A percentile compares a stretch with the other conserved stretches of the same genome.
Conservation (phyloP, 2,888 invertebrate species). For the Polyommatus icarus region DNA sequence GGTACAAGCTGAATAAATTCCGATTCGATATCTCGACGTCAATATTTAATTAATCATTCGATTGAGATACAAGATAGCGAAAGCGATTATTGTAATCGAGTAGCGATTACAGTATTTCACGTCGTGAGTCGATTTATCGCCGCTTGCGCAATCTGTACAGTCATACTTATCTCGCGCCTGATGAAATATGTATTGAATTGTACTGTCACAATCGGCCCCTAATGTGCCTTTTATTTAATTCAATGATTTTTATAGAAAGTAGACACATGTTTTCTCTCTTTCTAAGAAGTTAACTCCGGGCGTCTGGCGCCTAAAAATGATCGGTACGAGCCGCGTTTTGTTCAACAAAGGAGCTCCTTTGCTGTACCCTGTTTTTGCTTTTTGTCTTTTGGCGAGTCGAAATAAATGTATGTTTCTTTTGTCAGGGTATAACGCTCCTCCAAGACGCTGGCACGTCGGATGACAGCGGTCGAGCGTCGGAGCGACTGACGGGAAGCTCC, state of each 20-base stretch:
- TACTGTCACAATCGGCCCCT: neutral
- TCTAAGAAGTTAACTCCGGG: neutral
- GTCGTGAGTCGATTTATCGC: slow-evolving; percentile 23
- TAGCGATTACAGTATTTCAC: slow-evolving; percentile 5
- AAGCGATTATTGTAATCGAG: slow-evolving; percentile 26
- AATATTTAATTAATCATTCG: slow-evolving; percentile 24
- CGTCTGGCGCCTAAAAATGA: neutral
- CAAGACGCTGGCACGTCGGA: slow-evolving; percentile 91
- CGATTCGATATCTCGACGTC: slow-evolving; percentile 9
- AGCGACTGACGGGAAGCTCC: slow-evolving; percentile 88
- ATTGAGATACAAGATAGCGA: slow-evolving; percentile 25
- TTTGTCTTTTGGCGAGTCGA: slow-evolving; percentile 36
- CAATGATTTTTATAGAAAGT: neutral
- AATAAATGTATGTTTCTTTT: slow-evolving; percentile 48
- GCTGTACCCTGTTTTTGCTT: neutral
- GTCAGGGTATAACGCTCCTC: slow-evolving; percentile 86
- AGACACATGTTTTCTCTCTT: neutral
- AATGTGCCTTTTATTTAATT: neutral
- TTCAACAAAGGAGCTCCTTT: neutral
- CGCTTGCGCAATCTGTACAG: slow-evolving; percentile 8
- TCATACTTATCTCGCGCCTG: slow-evolving; percentile 9
- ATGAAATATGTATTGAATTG: slow-evolving; percentile 17
- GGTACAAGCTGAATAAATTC: slow-evolving; percentile 11
- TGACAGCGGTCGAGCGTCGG: slow-evolving; percentile 91
- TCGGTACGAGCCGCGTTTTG: neutral